Base-by-base conservation (phyloP, 30 jellyfish, hydroid and myxozoan genomes). In the Aurelia aurita region DNA sequence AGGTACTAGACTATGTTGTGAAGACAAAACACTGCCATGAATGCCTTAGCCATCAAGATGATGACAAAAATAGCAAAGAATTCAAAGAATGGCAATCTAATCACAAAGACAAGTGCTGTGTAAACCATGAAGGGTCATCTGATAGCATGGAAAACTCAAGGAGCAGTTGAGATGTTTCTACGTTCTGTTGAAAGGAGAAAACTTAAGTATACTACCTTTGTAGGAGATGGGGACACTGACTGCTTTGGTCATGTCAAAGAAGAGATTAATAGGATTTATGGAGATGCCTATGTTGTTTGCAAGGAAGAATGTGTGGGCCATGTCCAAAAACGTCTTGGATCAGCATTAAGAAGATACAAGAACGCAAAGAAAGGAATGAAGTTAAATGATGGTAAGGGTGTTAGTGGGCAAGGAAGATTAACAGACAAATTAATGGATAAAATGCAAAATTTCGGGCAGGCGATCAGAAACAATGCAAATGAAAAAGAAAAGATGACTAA, bases 381-480 rank as follows among this genome's bases (percentile, higher is more conserved):
- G 45, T 26, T 79, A 29, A 25, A 28, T 23, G 90, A 79, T 62
- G 70, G 90, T 35, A 79, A 79, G 64, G 15, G 59, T 29, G 90
- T 29, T 65, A 81, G 90, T 28, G 80, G 90, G 23, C 49, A 46
- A 27, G 90, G 90, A 22, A 54, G 90, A 16, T 62, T 79, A 45
- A 79, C 90, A 21, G 90, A 79, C 45, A 59, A 79, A 46, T 70
- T 59, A 21, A 63, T 61, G 44, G 81, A 79, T 44, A 79, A 63
- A 79, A 79, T 79, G 81, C 90, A 79, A 61, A 62, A 61, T 22
- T 80, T 80, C 47, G 90, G 90, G 57, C 90, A 80, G 43, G 82
- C 83, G 11, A 80, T 64, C 21, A 80, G 90, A 55, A 80, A 80
- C 27, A 54, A 57, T 62, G 69, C 53, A 47, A 82, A 73, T 28